Evolutionary conservation across 2,888 invertebrate genomes (phyloP).

Genomic region (Hedychridium roseum): DNA sequence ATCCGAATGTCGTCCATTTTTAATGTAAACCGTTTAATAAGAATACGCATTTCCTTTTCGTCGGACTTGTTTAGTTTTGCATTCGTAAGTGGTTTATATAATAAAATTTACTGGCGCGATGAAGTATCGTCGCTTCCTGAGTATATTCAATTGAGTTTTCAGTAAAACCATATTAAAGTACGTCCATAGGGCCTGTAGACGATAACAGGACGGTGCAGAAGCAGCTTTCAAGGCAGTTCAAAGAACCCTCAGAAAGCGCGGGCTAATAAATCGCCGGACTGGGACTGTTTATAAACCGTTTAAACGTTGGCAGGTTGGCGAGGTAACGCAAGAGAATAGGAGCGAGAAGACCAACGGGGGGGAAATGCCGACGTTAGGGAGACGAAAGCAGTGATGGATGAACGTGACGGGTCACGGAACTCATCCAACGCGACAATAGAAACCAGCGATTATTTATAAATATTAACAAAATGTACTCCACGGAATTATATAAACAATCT

Average conservation of each 20-base stretch:
- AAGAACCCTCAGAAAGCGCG: slow-evolving; percentile 19
- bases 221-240: slow-evolving; percentile 11
- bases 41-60: too few relatives aligned
- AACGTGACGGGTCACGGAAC: slow-evolving; percentile 44
- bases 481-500: too few relatives aligned
- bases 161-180: too few relatives aligned
- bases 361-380: slow-evolving; percentile 14
- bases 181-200: too few relatives aligned
- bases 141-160: too few relatives aligned
- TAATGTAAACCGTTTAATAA: too few relatives aligned
- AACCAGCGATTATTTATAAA: slow-evolving; percentile 28
- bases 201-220: neutral
- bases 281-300: slow-evolving; percentile 55
- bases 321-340: slow-evolving; percentile 34
- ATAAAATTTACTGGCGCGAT: too few relatives aligned
- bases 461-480: slow-evolving; percentile 10
- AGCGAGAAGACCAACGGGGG: slow-evolving; percentile 26
- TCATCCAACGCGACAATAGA: slow-evolving; percentile 20
- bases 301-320: slow-evolving; percentile 49
- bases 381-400: slow-evolving; percentile 54
- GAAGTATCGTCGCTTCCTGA: too few relatives aligned
- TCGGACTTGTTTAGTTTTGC: too few relatives aligned
- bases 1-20: too few relatives aligned
- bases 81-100: too few relatives aligned
- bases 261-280: slow-evolving; percentile 49